Percentiles rank a stretch among this genome's conserved stretches.
These are phyloP conservation scores for Dryobota labecula DNA, from an alignment of 2,888 invertebrate genomes.

Conservation along the genomic window DNA sequence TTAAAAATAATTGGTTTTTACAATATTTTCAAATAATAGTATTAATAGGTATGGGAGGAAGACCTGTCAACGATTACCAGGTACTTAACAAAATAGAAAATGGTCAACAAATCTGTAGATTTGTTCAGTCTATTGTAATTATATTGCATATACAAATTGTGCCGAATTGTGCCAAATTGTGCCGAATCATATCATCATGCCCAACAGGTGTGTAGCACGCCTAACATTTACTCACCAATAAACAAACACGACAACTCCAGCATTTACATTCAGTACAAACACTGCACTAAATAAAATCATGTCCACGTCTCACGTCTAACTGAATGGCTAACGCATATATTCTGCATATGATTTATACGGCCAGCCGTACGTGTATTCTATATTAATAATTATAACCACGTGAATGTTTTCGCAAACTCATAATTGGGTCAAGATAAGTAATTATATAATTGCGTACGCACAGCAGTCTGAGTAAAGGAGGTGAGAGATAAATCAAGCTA, in stretches of 20 bases:
- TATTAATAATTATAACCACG: constrained; percentile 66
- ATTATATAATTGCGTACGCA: constrained; percentile 58
- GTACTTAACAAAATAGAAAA: too few species aligned
- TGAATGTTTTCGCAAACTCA: constrained; percentile 61
- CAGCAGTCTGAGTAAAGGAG: constrained; percentile 33
- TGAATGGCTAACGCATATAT: constrained; percentile 71
- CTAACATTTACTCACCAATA: constrained; percentile 20
- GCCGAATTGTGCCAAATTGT: neutral
- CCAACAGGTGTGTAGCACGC: neutral
- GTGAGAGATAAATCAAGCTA: constrained; percentile 34
- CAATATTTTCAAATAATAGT: too few species aligned
- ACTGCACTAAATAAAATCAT: constrained; percentile 63
- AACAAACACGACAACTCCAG: constrained; percentile 26
- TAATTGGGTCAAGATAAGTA: constrained; percentile 67
- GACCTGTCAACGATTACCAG: too few species aligned
- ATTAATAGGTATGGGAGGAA: too few species aligned
- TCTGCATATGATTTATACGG: constrained; percentile 76
- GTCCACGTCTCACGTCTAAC: constrained; percentile 55
- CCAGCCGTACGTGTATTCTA: constrained; percentile 52
- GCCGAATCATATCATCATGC: neutral
- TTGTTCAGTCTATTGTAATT: too few species aligned
- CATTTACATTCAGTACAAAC: constrained; percentile 37
- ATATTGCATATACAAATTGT: too few species aligned
- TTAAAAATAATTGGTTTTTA: too few species aligned
- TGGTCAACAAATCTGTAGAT: too few species aligned